Evolutionary conservation across 2,113 vertebrate species (phyloP).

Genomic region (Martes martes): DNA sequence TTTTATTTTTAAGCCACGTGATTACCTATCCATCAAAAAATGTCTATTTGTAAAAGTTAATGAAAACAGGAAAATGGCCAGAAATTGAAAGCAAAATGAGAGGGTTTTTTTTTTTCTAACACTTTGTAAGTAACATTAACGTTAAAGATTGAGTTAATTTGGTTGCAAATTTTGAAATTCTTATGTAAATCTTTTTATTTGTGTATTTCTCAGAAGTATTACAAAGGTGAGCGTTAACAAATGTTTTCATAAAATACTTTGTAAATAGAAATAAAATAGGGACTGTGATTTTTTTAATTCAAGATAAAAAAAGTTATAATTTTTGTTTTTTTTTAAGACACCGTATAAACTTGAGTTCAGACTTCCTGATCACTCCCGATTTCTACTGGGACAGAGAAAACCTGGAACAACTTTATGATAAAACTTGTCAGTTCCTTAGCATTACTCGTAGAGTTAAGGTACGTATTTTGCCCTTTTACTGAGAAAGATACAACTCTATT

Average conservation of each 20-base stretch:
- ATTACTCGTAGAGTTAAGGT: constrained; percentile 97
- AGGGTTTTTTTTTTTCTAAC: neutral
- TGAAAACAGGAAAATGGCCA: neutral
- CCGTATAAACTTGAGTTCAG: constrained; percentile 96
- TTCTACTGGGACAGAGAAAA: constrained; percentile 99
- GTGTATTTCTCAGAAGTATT: neutral
- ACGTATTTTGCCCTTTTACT: neutral
- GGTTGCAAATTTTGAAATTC: neutral
- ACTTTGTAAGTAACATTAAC: neutral
- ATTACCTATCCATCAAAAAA: neutral
- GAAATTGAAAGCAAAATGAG: neutral
- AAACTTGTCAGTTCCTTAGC: constrained; percentile 96
- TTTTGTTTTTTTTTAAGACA: constrained; percentile 86
- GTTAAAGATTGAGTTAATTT: neutral
- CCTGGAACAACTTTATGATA: constrained; percentile 96
- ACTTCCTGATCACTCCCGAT: constrained; percentile 96
- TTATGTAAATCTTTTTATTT: neutral
- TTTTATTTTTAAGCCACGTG: neutral
- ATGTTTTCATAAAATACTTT: neutral
- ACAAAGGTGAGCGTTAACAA: neutral
- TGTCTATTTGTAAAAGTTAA: neutral
- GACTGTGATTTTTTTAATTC: constrained; percentile 7
- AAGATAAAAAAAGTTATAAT: neutral
- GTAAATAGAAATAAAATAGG: neutral
- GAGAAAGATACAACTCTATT: neutral